phyloP scores from a whole-genome alignment of 2,888 invertebrate genomes.

The Shargacucullia verbasci region DNA sequence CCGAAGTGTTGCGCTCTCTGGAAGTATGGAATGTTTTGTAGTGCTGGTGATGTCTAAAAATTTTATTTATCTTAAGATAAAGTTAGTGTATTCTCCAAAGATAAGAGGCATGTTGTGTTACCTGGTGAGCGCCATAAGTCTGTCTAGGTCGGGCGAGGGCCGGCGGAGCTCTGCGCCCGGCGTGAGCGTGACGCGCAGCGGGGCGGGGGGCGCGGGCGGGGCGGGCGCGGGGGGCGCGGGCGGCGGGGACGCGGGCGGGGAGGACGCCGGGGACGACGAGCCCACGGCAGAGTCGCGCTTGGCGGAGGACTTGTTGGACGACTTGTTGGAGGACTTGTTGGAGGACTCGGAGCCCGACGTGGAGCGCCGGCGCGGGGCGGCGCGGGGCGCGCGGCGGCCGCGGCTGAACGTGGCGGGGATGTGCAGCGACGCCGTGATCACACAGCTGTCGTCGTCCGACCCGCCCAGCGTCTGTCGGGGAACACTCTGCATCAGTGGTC shows the following conservation, averaged over 20 bases:
- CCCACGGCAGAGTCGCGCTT: constrained; percentile 81
- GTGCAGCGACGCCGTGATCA: constrained; percentile 94
- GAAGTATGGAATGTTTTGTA: too few relatives aligned
- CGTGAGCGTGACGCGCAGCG: constrained; percentile 89
- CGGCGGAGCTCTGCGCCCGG: constrained; percentile 89
- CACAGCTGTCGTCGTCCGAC: constrained; percentile 90
- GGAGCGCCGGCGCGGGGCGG: constrained; percentile 76
- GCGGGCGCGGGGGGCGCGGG: constrained; percentile 67
- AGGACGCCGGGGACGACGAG: constrained; percentile 79
- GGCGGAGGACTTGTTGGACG: constrained; percentile 50
- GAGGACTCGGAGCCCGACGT: constrained; percentile 77
- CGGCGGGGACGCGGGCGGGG: constrained; percentile 84
- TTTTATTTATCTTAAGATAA: too few relatives aligned
- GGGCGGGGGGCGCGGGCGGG: constrained; percentile 71
- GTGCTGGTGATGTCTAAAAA: too few relatives aligned
- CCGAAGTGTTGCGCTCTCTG: constrained; percentile 87
- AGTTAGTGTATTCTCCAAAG: too few relatives aligned
- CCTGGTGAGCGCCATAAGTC: constrained; percentile 77
- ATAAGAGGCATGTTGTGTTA: too few relatives aligned
- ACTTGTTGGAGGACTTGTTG: constrained; percentile 41
- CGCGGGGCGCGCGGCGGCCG: constrained; percentile 65
- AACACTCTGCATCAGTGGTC: too few relatives aligned
- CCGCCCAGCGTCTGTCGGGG: constrained; percentile 87
- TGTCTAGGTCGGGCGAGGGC: constrained; percentile 75
- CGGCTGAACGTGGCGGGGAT: constrained; percentile 90